Evolutionary conservation across 2,797 vertebrate species (phyloP).

Genomic region (Phoeniculus purpureus): DNA sequence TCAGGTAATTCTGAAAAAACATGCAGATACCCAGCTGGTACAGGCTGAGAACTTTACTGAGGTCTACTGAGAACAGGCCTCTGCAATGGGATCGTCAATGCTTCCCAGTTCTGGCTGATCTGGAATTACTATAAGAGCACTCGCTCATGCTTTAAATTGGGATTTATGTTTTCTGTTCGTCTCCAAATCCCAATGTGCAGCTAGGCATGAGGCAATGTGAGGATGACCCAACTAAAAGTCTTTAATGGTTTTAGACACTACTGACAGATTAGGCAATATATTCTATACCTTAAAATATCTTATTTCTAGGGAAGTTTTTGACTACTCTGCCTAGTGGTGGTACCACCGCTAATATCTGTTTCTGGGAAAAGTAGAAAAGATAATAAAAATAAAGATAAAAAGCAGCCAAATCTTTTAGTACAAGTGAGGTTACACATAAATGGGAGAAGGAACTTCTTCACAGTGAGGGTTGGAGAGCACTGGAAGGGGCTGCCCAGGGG

Average conservation of each 20-base stretch:
- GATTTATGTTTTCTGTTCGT: conserved; percentile 39
- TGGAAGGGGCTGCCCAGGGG: too few relatives aligned
- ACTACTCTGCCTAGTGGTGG: not conserved
- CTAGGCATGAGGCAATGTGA: not conserved
- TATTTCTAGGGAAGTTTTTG: not conserved
- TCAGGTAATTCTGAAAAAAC: not conserved
- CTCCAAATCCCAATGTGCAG: not conserved
- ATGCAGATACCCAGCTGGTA: not conserved
- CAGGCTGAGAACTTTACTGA: not conserved
- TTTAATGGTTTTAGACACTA: not conserved
- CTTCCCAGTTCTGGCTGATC: not conserved
- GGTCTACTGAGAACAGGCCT: not conserved
- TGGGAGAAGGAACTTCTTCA: too few relatives aligned
- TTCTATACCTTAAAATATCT: not conserved
- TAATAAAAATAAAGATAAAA: not conserved
- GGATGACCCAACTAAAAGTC: not conserved
- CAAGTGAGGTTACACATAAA: not conserved
- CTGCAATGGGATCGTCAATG: not conserved
- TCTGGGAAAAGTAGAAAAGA: not conserved
- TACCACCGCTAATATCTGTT: not conserved
- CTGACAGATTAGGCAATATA: not conserved
- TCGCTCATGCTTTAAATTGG: conserved; percentile 53
- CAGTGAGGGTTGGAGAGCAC: too few relatives aligned
- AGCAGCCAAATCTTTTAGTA: not conserved
- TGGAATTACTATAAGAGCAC: conserved; percentile 19